A percentile compares a stretch with the other conserved stretches of the same genome.
These are phyloP conservation scores for Pelodiscus sinensis DNA, from an alignment of 2,113 vertebrate species.

Conservation along the genomic window DNA sequence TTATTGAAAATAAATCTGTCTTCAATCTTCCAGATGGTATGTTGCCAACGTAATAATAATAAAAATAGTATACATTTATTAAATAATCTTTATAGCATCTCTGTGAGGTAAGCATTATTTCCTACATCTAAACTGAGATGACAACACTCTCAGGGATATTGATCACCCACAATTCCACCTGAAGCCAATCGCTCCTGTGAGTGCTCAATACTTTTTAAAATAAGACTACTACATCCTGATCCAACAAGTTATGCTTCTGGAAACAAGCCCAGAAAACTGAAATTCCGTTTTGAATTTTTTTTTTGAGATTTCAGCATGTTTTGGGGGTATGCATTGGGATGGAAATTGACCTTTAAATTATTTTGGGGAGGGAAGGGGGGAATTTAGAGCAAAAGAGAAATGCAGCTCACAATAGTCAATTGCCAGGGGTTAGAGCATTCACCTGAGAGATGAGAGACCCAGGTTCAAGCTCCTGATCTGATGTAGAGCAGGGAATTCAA, in stretches of 20 bases:
- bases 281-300: background rate
- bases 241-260: background rate
- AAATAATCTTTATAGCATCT: background rate
- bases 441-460: background rate
- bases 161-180: background rate
- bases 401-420: background rate
- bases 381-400: background rate
- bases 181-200: background rate
- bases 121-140: background rate
- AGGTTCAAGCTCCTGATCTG: background rate
- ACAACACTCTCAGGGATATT: background rate
- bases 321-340: background rate
- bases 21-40: background rate
- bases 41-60: background rate
- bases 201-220: background rate
- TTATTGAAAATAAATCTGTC: background rate
- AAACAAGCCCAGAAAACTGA: background rate
- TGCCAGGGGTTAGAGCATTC: background rate
- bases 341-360: background rate
- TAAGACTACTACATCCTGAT: rapidly evolving
- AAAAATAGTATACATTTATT: background rate
- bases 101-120: background rate
- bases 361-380: background rate
- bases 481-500: background rate
- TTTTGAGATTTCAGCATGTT: background rate